Conservation (phyloP, 2,888 invertebrate species). For the Rotaria macrura region DNA sequence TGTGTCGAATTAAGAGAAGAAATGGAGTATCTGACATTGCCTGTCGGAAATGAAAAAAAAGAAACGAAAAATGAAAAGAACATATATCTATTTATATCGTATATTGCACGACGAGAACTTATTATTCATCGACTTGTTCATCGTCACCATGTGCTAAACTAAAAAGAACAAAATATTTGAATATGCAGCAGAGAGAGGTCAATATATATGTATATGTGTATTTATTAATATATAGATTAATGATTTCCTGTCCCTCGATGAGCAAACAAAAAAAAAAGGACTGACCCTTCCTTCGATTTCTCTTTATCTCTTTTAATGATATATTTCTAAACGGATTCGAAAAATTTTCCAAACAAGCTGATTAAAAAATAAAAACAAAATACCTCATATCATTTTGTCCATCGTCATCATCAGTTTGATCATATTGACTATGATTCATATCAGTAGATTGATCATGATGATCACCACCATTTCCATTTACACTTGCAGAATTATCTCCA, state of each 20-base stretch:
- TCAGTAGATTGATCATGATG: not conserved
- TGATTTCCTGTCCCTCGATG: not conserved
- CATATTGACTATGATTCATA: conserved; percentile 11
- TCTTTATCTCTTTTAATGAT: not conserved
- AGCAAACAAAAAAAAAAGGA: not conserved
- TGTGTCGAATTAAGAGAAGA: not conserved
- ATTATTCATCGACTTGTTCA: conserved; percentile 17
- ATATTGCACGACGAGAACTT: conserved; percentile 6
- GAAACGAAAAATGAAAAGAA: not conserved
- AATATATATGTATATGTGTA: not conserved
- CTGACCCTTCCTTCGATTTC: not conserved
- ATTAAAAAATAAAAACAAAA: not conserved
- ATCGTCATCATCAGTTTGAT: conserved; percentile 9
- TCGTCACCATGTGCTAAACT: conserved; percentile 21
- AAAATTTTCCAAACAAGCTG: not conserved
- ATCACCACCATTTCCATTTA: not conserved
- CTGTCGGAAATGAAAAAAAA: not conserved
- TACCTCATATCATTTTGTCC: conserved; percentile 20
- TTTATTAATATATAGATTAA: too few relatives aligned
- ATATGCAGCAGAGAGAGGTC: not conserved
- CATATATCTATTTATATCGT: not conserved
- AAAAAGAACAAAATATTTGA: not conserved
- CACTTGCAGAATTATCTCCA: not conserved
- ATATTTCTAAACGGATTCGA: not conserved
- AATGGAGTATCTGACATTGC: not conserved